These are phyloP conservation scores for Monochamus saltuarius DNA, from an alignment of 1,140 invertebrate genomes.

Conservation along the genomic window DNA sequence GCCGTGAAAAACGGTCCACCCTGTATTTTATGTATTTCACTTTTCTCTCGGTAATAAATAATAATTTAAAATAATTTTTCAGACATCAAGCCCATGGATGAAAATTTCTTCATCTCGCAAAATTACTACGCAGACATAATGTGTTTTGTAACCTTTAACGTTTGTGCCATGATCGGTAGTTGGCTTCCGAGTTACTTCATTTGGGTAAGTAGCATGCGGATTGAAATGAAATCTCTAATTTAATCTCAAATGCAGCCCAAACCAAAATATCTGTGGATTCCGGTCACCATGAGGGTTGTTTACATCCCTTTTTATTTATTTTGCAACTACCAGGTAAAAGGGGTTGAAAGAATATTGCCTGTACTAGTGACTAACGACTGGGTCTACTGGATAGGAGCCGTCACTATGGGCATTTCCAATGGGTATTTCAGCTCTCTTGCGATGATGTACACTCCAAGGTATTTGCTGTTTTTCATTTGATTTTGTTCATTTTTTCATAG, in stretches of 20 bases:
- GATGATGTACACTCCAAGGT: conserved; percentile 98
- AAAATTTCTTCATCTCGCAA: conserved; percentile 63
- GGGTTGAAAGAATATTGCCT: conserved; percentile 59
- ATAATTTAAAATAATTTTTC: conserved; percentile 18
- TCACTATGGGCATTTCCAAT: conserved; percentile 79
- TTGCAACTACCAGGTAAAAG: conserved; percentile 83
- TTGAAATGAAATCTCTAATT: not conserved
- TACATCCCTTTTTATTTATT: conserved; percentile 90
- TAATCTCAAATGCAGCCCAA: conserved; percentile 69
- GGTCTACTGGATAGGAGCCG: conserved; percentile 74
- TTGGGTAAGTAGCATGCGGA: conserved; percentile 69
- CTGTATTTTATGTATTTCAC: conserved; percentile 21
- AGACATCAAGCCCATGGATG: conserved; percentile 49
- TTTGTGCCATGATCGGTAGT: conserved; percentile 91
- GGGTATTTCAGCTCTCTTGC: conserved; percentile 89
- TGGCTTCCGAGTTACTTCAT: conserved; percentile 74
- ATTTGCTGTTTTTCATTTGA: conserved; percentile 29
- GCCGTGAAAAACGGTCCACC: too few species aligned
- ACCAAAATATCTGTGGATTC: conserved; percentile 76
- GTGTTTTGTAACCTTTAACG: conserved; percentile 94
- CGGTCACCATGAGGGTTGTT: conserved; percentile 73
- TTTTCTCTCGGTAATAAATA: not conserved
- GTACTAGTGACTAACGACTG: conserved; percentile 83
- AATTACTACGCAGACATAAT: conserved; percentile 74
- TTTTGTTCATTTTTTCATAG: too few species aligned